Evolutionary conservation across 2,113 vertebrate genomes (phyloP).

Genomic region (Phycodurus eques): DNA sequence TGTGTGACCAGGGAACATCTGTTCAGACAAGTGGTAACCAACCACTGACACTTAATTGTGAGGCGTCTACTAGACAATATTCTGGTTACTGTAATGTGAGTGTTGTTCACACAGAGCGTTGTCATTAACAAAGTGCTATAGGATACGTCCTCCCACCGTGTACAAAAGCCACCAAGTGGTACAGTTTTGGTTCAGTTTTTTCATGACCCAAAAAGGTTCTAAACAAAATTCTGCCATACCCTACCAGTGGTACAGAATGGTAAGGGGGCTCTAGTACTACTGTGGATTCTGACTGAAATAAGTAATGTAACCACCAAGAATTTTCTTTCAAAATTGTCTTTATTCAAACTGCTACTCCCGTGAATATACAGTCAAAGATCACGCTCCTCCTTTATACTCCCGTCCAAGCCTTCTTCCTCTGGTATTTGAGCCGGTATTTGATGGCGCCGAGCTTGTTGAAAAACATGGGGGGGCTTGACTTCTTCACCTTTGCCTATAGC

Average conservation of each 20-base stretch:
- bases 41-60: constrained; percentile 27
- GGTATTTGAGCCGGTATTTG: constrained; percentile 49
- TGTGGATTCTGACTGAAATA: background rate
- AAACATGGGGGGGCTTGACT: constrained; percentile 41
- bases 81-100: constrained; percentile 21
- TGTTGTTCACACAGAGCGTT: background rate
- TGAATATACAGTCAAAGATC: constrained; percentile 14
- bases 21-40: constrained; percentile 27
- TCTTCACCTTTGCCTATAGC: constrained; percentile 44
- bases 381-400: constrained; percentile 5
- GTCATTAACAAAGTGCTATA: constrained; percentile 1
- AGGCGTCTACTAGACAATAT: constrained; percentile 18
- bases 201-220: background rate
- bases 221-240: background rate
- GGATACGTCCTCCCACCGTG: background rate
- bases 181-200: background rate
- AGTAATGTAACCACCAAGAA: background rate
- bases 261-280: background rate
- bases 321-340: background rate
- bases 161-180: background rate
- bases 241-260: background rate
- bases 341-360: constrained; percentile 14
- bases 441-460: constrained; percentile 12
- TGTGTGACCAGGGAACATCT: constrained; percentile 45
- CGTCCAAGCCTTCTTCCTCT: constrained; percentile 26